Base-by-base conservation (phyloP, 2,797 vertebrate species). In the Liparis tanakae region DNA sequence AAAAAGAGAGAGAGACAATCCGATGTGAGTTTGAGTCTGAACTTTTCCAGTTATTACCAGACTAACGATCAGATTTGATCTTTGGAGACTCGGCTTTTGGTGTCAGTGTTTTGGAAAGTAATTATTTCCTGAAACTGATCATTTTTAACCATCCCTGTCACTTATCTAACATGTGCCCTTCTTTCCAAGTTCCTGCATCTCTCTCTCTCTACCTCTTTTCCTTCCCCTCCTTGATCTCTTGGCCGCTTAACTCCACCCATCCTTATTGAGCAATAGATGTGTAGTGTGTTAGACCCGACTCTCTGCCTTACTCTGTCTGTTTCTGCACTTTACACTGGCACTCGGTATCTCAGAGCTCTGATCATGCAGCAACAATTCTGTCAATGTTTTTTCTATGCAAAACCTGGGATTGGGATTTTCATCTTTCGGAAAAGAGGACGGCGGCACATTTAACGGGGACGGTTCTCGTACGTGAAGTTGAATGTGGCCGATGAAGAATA, bases 301-400 rank as follows among this genome's bases (percentile, higher is more conserved):
- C 83, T 85, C 82, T 92, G 92, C 92, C 91, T 94, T 93, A 92
- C 79, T 81, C 76, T 67, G 78, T 88, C 82, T 67, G 59, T 91
- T 84, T 85, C 68, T 87, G 91, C 92, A 93, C 92, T 92, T 91
- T 91, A 81, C 55, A 82, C 81, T 25, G 20, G 12, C 25, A 15
- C 30, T 62, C 59, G 17, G 69, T 73, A 68, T 85, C 61, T 84
- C 51, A 72, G 78, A 69, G 44, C 36, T 88, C 72, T 53, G 60
- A 69, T 74, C 70, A 71, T 77, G 79, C 78, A 80, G 63, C 83
- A 76, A 65, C 70, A 67, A 69, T 75, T 85, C 70, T 81, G 81
- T 89, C 74, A 80, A 79, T 72, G 67, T 88, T 89, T 90, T 30
- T 92, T 92, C 93, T 94, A 94, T 94, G 93, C 93, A 94, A 94